Percentiles rank a stretch among this genome's conserved stretches.
phyloP scores from a whole-genome alignment of 2,888 invertebrate genomes.

The Philaethria dido region DNA sequence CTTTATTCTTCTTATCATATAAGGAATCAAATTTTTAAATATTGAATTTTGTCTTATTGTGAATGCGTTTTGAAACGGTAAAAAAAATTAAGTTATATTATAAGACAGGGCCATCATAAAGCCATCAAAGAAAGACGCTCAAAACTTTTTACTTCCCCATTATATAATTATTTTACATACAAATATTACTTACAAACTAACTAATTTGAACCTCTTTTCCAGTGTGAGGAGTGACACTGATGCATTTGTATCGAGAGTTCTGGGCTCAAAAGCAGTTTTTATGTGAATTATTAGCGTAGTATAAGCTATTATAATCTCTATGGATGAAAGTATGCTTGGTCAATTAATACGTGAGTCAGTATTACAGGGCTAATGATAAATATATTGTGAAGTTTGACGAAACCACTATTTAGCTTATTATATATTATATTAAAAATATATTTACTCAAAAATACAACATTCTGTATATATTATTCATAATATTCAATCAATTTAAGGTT shows the following conservation, averaged over 20 bases:
- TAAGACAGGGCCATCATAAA: not conserved
- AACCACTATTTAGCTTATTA: conserved; percentile 16
- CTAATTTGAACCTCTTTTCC: conserved; percentile 50
- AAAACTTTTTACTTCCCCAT: conserved; percentile 8
- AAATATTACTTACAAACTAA: conserved; percentile 42
- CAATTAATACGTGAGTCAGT: conserved; percentile 79
- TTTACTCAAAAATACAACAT: conserved; percentile 1
- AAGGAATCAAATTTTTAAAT: no score
- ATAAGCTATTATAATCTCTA: conserved; percentile 64
- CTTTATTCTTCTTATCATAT: no score
- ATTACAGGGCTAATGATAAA: conserved; percentile 71
- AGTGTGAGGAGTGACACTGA: conserved; percentile 63
- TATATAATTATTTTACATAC: conserved; percentile 49
- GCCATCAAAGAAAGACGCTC: not conserved
- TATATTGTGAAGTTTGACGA: conserved; percentile 40
- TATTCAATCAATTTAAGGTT: conserved; percentile 2
- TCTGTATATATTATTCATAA: conserved; percentile 1
- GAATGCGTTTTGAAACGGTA: no score
- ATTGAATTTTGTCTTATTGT: no score
- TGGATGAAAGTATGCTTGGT: conserved; percentile 49
- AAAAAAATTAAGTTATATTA: no score
- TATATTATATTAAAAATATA: not conserved
- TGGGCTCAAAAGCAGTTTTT: conserved; percentile 79
- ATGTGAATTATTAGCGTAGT: conserved; percentile 72
- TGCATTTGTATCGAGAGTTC: conserved; percentile 71